Evolutionary conservation across 2,888 invertebrate species (phyloP).

Genomic region (Poecilobothrus nobilitatus): DNA sequence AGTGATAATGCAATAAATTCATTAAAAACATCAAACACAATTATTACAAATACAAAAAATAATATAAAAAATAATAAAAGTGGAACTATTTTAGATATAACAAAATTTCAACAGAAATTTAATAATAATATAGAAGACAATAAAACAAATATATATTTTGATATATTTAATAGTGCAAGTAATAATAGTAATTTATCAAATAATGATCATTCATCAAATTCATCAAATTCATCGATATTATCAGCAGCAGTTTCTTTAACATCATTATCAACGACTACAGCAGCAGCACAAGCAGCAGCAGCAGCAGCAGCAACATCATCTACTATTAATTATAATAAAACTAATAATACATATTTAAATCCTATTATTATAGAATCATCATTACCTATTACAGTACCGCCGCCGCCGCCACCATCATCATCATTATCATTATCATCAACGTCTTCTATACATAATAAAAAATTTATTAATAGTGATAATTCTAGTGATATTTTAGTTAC

Average conservation of each 20-base stretch:
- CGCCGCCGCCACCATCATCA: neutral
- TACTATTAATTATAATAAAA: conserved; percentile 10
- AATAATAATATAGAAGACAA: neutral
- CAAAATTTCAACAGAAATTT: neutral
- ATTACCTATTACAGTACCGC: neutral
- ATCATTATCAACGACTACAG: conserved; percentile 10
- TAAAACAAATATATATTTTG: neutral
- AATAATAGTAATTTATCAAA: no score
- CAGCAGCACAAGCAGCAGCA: conserved; percentile 17
- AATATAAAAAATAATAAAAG: neutral
- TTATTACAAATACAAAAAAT: no score
- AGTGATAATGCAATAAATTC: neutral
- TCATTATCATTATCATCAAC: neutral
- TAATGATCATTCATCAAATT: conserved; percentile 9
- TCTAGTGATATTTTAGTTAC: no score
- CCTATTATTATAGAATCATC: conserved; percentile 3
- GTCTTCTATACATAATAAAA: neutral
- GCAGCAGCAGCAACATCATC: conserved; percentile 14
- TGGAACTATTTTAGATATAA: neutral
- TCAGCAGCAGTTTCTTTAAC: conserved; percentile 15
- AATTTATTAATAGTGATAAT: neutral
- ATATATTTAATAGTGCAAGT: neutral
- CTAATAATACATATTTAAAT: no score
- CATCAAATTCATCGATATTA: conserved; percentile 8
- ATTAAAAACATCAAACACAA: no score